phyloP scores from a whole-genome alignment of 2,888 invertebrate species.

The Siphlonurus alternatus region DNA sequence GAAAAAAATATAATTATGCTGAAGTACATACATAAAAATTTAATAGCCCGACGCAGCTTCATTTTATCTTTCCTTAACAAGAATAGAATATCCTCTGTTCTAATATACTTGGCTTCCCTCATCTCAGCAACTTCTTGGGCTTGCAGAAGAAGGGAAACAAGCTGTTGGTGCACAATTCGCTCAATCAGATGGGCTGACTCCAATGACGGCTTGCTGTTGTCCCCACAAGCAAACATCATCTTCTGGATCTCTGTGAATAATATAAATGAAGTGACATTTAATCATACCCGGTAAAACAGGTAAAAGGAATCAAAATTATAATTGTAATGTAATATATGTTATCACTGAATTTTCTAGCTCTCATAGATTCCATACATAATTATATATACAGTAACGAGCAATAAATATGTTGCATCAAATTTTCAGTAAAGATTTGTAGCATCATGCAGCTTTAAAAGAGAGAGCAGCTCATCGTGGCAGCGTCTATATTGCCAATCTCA shows the following conservation, averaged over 20 bases:
- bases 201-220: slow-evolving; percentile 60
- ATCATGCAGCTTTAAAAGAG: no score
- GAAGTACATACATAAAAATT: slow-evolving; percentile 39
- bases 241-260: slow-evolving; percentile 56
- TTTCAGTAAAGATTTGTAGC: no score
- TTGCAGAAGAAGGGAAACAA: slow-evolving; percentile 58
- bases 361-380: no score
- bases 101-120: slow-evolving; percentile 31
- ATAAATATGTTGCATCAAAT: no score
- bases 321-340: no score
- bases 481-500: no score
- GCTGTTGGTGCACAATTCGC: slow-evolving; percentile 64
- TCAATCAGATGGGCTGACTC: slow-evolving; percentile 75
- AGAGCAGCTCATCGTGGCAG: no score
- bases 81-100: slow-evolving; percentile 58
- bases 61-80: slow-evolving; percentile 65
- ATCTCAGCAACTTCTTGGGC: slow-evolving; percentile 48
- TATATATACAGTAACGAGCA: no score
- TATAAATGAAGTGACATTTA: background rate
- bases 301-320: background rate
- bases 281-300: no score
- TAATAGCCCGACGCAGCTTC: slow-evolving; percentile 56
- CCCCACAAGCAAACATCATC: slow-evolving; percentile 92
- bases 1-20: no score
- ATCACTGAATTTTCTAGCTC: no score